Evolutionary conservation across 2,888 invertebrate species (phyloP), one percentile per base, ranked within the genome.

Genomic region (Idaea dimidiata): DNA sequence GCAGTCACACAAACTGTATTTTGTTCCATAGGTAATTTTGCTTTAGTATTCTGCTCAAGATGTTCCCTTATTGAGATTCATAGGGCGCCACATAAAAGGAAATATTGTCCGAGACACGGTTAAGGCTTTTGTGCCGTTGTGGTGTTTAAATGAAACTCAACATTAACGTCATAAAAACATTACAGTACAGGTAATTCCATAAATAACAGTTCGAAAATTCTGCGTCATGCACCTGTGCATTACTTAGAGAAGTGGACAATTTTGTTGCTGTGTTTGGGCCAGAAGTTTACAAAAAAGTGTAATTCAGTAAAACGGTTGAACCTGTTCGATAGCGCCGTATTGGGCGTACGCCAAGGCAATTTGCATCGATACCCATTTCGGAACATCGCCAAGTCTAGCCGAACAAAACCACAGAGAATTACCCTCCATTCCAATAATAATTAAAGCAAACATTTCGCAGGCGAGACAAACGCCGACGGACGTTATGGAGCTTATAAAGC

Each of bases 401-500:
- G 90, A 92, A 92, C 92, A 91, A 92, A 92, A 92, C 92, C 91
- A 92, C 88, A 80, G 85, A 89, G 91, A 92, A 91, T 90, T 89
- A 91, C 90, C 88, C 91, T 89, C 89, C 90, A 92, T 91, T 92
- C 92, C 92, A 92, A 91, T 92, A 92, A 92, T 92, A 92, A 92
- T 92, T 92, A 90, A 92, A 90, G 91, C 92, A 91, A 89, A 92
- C 90, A 91, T 91, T 90, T 91, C 85, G 82, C 86, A 88, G 85
- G 76, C 85, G 87, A 87, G 89, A 88, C 88, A 84, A 79, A 82
- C 86, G 86, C 86, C 86, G 88, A 87, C 88, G 80, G 83, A 83
- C 88, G 88, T 89, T 89, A 89, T 90, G 88, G 89, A 91, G 90
- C 91, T 91, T 91, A 91, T 91, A 91, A 92, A 91, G 88, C 88